Evolutionary conservation across 2,888 invertebrate species (phyloP), one percentile per base, ranked within the genome.

Genomic region (Pandemis corylana): DNA sequence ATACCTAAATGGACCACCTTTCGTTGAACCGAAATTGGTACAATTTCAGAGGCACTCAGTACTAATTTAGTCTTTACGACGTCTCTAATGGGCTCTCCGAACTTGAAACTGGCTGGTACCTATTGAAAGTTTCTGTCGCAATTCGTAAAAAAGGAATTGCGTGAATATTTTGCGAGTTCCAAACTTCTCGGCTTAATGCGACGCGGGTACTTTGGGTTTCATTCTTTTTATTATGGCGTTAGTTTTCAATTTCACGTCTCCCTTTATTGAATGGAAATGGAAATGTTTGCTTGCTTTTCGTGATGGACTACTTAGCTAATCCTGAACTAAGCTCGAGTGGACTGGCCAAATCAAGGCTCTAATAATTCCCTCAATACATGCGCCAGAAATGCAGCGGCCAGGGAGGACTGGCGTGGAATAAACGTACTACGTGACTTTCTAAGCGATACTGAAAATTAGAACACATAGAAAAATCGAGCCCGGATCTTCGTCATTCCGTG

Each of bases 51-150:
- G 36, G 74, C 46, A 42, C 65, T 69, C 69, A 20, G 61, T 51
- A 41, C 69, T 74, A 74, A 74, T 74, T 70, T 61, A 74, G 74
- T 66, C 74, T 74, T 74, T 74, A 74, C 69, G 74, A 74, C 65
- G 56, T 51, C 65, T 36, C 65, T 66, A 74, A 74, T 74, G 66
- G 74, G 28, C 74, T 66, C 66, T 66, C 44, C 66, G 65, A 74
- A 74, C 65, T 74, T 66, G 28, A 42, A 44, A 61, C 65, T 61
- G 66, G 61, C 69, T 74, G 67, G 61, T 59, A 62, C 59, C 59
- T 72, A 69, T 74, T 61, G 44, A 66, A 74, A 74, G 41, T 74
- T 74, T 70, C 5, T 44, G 42, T 12, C 28, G 44, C 65, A 28
- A 61, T 70, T 74, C 62, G 59, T 41, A 73, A 44, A 68, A 73